Evolutionary conservation across 2,797 vertebrate species (phyloP), one percentile per base, ranked within the genome.

Genomic region (Periparus ater): DNA sequence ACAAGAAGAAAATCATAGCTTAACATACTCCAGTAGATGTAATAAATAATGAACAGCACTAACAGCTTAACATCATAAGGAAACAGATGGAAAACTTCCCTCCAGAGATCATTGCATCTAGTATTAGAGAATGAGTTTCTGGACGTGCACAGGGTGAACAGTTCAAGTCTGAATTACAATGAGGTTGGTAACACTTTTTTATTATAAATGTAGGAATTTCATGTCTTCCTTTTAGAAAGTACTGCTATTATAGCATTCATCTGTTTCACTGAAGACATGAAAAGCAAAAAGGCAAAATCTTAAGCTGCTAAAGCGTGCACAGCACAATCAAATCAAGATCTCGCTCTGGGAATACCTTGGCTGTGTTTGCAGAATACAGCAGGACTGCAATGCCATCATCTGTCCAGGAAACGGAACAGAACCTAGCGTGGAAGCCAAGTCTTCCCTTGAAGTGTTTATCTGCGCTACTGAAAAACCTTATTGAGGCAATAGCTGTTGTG

Each of bases 51-150:
- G 95, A 97, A 97, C 97, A 93, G 93, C 78, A 85, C 87, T 94
- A 97, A 97, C 96, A 97, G 96, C 95, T 96, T 96, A 97, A 95
- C 92, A 96, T 97, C 96, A 77, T 94, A 97, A 96, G 96, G 96
- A 98, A 97, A 96, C 97, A 98, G 97, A 98, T 98, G 97, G 98
- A 97, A 98, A 97, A 97, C 96, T 96, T 96, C 96, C 97, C 97
- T 98, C 97, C 96, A 63, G 94, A 98, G 97, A 97, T 96, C 58
- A 66, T 95, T 91, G 94, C 96, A 97, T 98, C 97, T 96, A 96
- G 96, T 96, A 97, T 97, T 97, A 97, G 97, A 97, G 96, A 97
- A 98, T 97, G 96, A 96, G 88, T 96, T 97, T 96, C 96, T 97
- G 97, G 97, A 97, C 93, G 76, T 97, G 96, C 91, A 96, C 87